Conservation (phyloP, 2,113 vertebrate species). For the Corydoras maculifer region DNA sequence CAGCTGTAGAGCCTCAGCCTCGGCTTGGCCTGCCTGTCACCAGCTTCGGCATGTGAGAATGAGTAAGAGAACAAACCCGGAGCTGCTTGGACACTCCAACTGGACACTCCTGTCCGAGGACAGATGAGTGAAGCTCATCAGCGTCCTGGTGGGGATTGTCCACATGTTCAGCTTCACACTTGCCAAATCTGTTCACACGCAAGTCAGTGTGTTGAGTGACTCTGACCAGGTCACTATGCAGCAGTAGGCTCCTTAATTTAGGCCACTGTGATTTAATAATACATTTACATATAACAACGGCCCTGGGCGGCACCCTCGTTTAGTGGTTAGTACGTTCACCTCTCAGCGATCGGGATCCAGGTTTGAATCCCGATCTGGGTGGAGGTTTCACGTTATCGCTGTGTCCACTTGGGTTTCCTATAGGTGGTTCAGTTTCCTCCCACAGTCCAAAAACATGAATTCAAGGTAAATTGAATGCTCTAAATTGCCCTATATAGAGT, state of each 20-base stretch:
- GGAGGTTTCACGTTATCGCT: too few species aligned
- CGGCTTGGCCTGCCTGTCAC: neutral
- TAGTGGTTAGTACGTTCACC: too few species aligned
- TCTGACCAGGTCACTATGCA: constrained; percentile 25
- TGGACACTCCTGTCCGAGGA: constrained; percentile 4
- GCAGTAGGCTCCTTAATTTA: neutral
- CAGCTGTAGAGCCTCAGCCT: constrained; percentile 9
- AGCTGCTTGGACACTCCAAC: constrained; percentile 3
- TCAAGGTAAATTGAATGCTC: too few species aligned
- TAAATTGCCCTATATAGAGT: too few species aligned
- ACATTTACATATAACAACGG: too few species aligned
- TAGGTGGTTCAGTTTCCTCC: too few species aligned
- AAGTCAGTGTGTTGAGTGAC: neutral
- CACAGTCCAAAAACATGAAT: too few species aligned
- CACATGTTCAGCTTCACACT: constrained; percentile 10
- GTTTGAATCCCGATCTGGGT: too few species aligned
- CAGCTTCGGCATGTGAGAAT: constrained; percentile 15
- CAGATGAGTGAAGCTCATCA: neutral
- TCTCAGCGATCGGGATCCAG: too few species aligned
- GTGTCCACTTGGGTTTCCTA: too few species aligned
- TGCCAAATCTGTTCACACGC: neutral
- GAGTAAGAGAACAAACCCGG: neutral
- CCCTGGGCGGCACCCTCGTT: too few species aligned
- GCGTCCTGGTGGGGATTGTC: constrained; percentile 17
- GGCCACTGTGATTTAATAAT: too few species aligned